These are phyloP conservation scores for Okamejei kenojei DNA, from an alignment of 2,797 vertebrate species.

Conservation along the genomic window DNA sequence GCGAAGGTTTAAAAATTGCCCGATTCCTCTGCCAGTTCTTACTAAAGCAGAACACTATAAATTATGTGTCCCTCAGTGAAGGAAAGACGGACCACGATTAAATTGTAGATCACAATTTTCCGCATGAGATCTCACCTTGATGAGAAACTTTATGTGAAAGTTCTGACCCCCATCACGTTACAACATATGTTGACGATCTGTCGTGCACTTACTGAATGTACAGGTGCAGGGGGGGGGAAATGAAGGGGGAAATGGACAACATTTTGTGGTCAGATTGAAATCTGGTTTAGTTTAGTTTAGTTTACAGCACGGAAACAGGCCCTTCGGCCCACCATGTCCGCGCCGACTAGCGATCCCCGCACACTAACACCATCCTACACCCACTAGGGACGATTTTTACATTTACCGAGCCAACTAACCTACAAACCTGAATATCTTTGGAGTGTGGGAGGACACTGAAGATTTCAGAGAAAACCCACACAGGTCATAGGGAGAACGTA, in stretches of 20 bases:
- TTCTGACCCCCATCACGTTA: background rate
- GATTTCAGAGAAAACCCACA: too few relatives aligned
- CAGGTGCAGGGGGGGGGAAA: background rate
- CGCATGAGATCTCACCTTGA: background rate
- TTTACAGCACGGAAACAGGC: too few relatives aligned
- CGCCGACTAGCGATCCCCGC: too few relatives aligned
- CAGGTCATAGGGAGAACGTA: too few relatives aligned
- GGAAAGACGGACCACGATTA: background rate
- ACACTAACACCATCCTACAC: too few relatives aligned
- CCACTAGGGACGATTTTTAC: too few relatives aligned
- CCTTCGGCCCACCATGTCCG: too few relatives aligned
- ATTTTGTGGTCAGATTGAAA: background rate
- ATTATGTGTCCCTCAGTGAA: background rate
- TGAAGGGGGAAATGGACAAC: background rate
- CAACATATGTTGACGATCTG: background rate
- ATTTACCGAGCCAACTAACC: too few relatives aligned
- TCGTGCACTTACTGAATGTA: too few relatives aligned
- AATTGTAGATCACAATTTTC: background rate
- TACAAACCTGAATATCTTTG: too few relatives aligned
- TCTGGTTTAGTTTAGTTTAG: too few relatives aligned
- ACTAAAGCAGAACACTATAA: background rate
- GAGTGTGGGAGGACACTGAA: too few relatives aligned
- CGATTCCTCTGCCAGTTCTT: background rate
- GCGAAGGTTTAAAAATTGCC: background rate
- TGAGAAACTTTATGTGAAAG: background rate